Evolutionary conservation across 30 jellyfish, hydroid and myxozoan genomes (phyloP).

Genomic region (Nemopilema nomurai): DNA sequence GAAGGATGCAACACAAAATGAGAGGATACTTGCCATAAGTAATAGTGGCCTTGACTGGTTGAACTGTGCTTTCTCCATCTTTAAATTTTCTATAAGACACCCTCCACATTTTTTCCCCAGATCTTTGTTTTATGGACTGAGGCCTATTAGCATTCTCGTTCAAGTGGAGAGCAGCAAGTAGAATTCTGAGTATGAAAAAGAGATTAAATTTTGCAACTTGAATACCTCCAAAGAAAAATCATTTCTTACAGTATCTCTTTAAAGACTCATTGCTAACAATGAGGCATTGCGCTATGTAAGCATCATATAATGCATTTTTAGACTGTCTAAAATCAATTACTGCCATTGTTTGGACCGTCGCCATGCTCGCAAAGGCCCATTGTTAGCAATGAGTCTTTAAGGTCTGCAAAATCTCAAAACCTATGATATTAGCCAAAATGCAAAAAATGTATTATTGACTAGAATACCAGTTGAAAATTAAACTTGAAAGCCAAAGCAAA

Average conservation of each 20-base stretch:
- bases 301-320: background rate
- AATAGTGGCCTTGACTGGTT: background rate
- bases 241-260: background rate
- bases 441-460: background rate
- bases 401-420: background rate
- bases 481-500: background rate
- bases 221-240: background rate
- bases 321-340: background rate
- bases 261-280: background rate
- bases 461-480: background rate
- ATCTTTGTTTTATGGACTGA: background rate
- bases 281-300: background rate
- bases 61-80: background rate
- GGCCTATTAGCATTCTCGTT: background rate
- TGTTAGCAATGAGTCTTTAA: background rate
- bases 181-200: background rate
- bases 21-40: background rate
- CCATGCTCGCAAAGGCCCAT: background rate
- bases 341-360: background rate
- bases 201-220: background rate
- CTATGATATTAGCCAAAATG: background rate
- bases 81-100: constrained; percentile 7
- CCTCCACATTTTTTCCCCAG: constrained; percentile 9
- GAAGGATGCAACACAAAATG: background rate
- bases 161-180: constrained; percentile 25